Evolutionary conservation across 2,113 vertebrate species (phyloP), one percentile per base, ranked within the genome.

Genomic region (Bambusicola thoracicus): DNA sequence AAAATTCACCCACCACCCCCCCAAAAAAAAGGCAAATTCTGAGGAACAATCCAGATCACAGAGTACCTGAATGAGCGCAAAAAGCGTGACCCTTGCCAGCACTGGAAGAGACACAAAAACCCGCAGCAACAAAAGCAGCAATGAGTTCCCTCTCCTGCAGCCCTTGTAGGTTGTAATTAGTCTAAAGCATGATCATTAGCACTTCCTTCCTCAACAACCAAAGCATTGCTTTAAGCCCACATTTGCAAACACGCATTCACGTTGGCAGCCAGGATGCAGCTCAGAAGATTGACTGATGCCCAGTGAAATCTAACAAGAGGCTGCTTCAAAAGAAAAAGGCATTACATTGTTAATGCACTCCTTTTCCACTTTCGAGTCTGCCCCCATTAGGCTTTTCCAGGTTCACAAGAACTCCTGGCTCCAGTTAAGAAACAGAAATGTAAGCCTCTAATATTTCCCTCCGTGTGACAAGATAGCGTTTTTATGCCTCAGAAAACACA

Each of bases 241-340:
- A 16, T 25, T 49, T 69, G 73, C 72, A 93, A 92, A 90, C 62
- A 75, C 61, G 38, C 8, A 3, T 63, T 84, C 62, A 12, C 80
- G 44, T 65, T 41, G 4, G 1, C 40, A 78, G 80, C 16, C 5
- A 18, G 75, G 86, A 36, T 65, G 63, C 46, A 65, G 66, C 30
- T 93, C 77, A 81, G 30, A 46, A 85, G 74, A 90, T 29, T 3
- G 5, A 80, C 77, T 53, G 76, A 72, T 34, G 43, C 21, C 41
- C 36, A 8, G 36, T 9, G 27, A 55, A 70, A 80, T 53, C 40
- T 63, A 59, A 69, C 86, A 83, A 51, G 72, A 92, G 41, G 16
- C 25, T 10, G 2, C 81, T 88, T 97, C 92, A 91, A 94, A 97
- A 87, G 91, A 86, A 51, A 69, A 79, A 83, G 43, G 40, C 51